A percentile compares a stretch with the other conserved stretches of the same genome.
These are phyloP conservation scores for Carassius carassius DNA, from an alignment of 2,113 vertebrate genomes.

Conservation along the genomic window DNA sequence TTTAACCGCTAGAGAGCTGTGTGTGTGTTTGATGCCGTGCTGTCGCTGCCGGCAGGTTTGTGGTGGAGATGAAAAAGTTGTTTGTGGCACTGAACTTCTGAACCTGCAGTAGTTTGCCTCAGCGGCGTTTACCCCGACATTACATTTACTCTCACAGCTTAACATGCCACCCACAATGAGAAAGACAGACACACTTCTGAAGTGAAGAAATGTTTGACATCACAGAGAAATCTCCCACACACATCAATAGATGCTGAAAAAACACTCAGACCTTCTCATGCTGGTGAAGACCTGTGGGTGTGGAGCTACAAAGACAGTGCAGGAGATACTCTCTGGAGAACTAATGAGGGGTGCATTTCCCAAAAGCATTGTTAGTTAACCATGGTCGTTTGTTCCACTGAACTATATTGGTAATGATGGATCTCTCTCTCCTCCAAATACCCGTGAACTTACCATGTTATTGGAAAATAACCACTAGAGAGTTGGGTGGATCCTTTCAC, in stretches of 20 bases:
- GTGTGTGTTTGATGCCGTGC: not conserved
- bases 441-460: not conserved
- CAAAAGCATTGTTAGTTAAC: not conserved
- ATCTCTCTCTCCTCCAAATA: too few relatives aligned
- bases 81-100: slow-evolving; percentile 6
- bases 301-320: not conserved
- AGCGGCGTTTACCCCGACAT: not conserved
- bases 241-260: not conserved
- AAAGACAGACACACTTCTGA: not conserved
- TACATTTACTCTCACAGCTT: slow-evolving; percentile 3
- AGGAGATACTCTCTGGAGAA: too few relatives aligned
- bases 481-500: too few relatives aligned
- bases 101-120: not conserved
- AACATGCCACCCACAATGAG: not conserved
- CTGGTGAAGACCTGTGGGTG: not conserved
- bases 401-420: not conserved
- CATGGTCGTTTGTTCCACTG: not conserved
- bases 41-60: slow-evolving; percentile 11
- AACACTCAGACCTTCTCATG: slow-evolving; percentile 19
- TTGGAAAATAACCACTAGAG: not conserved
- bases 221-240: slow-evolving; percentile 16
- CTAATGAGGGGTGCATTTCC: not conserved
- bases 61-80: slow-evolving; percentile 6
- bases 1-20: not conserved
- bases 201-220: slow-evolving; percentile 8